These are phyloP conservation scores for Acanthosepion pharaonis DNA, from an alignment of 2,888 invertebrate genomes.

Conservation along the genomic window DNA sequence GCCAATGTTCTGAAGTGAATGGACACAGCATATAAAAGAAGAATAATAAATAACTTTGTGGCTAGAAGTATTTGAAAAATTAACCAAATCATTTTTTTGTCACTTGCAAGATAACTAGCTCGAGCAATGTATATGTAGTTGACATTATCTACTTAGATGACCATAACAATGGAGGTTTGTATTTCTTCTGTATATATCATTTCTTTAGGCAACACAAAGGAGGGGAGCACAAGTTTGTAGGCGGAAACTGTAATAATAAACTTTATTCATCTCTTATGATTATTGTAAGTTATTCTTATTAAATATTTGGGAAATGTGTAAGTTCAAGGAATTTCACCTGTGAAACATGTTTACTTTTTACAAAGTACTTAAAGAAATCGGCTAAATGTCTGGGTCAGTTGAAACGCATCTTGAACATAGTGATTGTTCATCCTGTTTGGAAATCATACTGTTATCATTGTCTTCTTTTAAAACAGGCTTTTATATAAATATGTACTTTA, in stretches of 20 bases:
- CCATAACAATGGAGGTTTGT: no score
- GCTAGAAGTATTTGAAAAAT: no score
- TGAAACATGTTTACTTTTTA: background rate
- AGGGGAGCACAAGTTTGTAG: background rate
- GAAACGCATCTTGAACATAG: background rate
- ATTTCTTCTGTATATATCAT: no score
- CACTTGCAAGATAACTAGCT: no score
- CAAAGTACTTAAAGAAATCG: background rate
- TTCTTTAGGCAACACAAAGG: no score
- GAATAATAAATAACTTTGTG: no score
- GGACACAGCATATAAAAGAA: no score
- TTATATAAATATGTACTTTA: no score
- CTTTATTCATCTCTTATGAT: background rate
- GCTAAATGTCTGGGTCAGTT: background rate
- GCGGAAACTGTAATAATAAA: background rate
- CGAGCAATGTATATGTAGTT: no score
- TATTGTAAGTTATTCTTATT: background rate
- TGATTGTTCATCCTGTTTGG: background rate
- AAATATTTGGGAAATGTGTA: background rate
- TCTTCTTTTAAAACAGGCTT: background rate
- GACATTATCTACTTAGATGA: no score
- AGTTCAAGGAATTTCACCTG: background rate
- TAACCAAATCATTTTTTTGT: no score
- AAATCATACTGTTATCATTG: background rate
- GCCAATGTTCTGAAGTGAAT: no score